A percentile compares a stretch with the other conserved stretches of the same genome.
These are phyloP conservation scores for Amblyjoppa proteus DNA, from an alignment of 2,888 invertebrate genomes.

Conservation along the genomic window DNA sequence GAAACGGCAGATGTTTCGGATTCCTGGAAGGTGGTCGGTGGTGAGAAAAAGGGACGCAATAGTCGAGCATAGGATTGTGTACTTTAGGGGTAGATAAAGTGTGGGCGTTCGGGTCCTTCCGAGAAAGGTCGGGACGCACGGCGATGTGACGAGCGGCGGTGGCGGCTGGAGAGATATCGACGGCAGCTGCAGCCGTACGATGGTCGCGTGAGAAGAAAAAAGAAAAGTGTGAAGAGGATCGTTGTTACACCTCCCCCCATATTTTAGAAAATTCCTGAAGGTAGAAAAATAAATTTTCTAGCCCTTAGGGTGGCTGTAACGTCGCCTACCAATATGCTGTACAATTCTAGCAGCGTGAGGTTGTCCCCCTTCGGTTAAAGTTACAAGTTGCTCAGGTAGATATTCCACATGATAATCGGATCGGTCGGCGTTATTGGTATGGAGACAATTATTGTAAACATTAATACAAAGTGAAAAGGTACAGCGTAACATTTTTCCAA, in stretches of 20 bases:
- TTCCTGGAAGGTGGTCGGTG: no score
- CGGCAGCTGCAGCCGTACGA: no score
- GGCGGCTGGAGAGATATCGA: no score
- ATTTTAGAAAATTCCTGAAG: not conserved
- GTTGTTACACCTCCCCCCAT: not conserved
- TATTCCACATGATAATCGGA: not conserved
- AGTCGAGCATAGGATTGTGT: no score
- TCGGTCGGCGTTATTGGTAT: not conserved
- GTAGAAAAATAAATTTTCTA: not conserved
- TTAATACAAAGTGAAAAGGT: not conserved
- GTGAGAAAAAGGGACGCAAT: no score
- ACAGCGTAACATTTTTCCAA: not conserved
- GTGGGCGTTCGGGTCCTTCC: no score
- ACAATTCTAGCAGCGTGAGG: not conserved
- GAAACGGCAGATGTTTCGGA: no score
- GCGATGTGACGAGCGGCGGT: no score
- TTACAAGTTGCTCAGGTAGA: not conserved
- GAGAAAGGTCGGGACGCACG: no score
- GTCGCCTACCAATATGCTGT: not conserved
- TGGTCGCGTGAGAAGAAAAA: no score
- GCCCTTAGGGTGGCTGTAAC: not conserved
- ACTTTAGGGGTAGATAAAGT: no score
- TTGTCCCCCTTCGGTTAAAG: not conserved
- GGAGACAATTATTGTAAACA: not conserved
- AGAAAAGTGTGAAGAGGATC: not conserved